Conservation (phyloP, 92 coral and sea anemone species). For the Paramuricea clavata region DNA sequence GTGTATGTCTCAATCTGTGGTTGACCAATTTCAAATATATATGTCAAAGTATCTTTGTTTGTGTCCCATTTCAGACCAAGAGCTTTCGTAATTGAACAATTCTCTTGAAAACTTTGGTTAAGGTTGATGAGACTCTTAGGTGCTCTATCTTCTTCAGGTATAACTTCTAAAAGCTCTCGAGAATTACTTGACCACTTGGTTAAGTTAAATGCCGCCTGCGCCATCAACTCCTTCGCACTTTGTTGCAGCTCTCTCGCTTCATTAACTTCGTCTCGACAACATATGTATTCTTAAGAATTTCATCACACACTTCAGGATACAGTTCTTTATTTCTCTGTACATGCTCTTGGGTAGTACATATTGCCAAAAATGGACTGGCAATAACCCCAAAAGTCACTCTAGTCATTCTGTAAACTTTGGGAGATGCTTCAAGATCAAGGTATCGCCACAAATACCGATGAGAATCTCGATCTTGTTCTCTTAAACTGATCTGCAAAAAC, state of each 20-base stretch:
- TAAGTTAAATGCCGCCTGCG: constrained; percentile 38
- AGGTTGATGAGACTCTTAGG: neutral
- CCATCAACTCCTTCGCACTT: constrained; percentile 34
- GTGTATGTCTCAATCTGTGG: constrained; percentile 11
- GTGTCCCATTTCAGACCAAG: constrained; percentile 46
- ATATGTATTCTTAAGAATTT: constrained; percentile 38
- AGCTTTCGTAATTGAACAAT: constrained; percentile 1
- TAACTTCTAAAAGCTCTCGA: constrained; percentile 29
- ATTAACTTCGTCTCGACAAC: neutral
- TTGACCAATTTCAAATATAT: neutral
- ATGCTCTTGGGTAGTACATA: constrained; percentile 39
- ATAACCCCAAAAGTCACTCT: constrained; percentile 53
- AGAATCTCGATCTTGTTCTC: constrained; percentile 23
- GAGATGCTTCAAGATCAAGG: constrained; percentile 11
- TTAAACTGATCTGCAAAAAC: constrained; percentile 47
- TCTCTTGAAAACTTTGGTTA: neutral
- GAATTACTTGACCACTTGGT: constrained; percentile 63
- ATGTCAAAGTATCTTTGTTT: constrained; percentile 13
- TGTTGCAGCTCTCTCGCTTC: constrained; percentile 43
- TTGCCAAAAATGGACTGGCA: constrained; percentile 56
- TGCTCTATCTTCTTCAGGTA: constrained; percentile 14
- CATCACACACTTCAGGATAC: constrained; percentile 3
- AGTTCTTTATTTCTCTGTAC: constrained; percentile 7
- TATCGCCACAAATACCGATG: constrained; percentile 55
- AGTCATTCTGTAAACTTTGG: constrained; percentile 50